A percentile compares a stretch with the other conserved stretches of the same genome.
phyloP scores from a whole-genome alignment of 2,888 invertebrate genomes.

The Coremacera marginata region DNA sequence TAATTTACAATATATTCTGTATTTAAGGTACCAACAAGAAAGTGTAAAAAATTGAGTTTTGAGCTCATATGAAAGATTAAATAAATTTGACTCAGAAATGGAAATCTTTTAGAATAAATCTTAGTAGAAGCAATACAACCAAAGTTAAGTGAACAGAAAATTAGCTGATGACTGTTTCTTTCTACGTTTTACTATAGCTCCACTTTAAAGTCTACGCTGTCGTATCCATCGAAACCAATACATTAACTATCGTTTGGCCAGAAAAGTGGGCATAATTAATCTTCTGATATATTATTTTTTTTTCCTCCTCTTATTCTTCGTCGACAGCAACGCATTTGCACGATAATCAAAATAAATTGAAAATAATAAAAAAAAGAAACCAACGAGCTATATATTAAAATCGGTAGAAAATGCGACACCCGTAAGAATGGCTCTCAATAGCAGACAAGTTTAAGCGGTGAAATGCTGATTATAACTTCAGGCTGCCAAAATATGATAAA shows the following conservation, averaged over 20 bases:
- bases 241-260: constrained; percentile 11
- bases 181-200: too few species aligned
- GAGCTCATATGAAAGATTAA: too few species aligned
- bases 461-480: constrained; percentile 22
- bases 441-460: background rate
- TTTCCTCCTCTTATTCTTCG: background rate
- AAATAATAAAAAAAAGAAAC: background rate
- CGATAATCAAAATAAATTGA: background rate
- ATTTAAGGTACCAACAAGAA: too few species aligned
- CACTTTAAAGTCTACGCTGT: too few species aligned
- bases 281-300: background rate
- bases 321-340: constrained; percentile 15
- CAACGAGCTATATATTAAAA: background rate
- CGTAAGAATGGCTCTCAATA: background rate
- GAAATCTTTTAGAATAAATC: too few species aligned
- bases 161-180: too few species aligned
- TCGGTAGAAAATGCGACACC: background rate
- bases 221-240: background rate
- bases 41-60: too few species aligned
- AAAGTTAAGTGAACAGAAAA: too few species aligned
- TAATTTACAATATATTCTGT: too few species aligned
- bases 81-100: too few species aligned
- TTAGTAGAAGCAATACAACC: too few species aligned
- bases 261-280: constrained; percentile 36
- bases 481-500: constrained; percentile 29